Evolutionary conservation across 2,888 invertebrate genomes (phyloP).

Genomic region (Heliothis peltigera): DNA sequence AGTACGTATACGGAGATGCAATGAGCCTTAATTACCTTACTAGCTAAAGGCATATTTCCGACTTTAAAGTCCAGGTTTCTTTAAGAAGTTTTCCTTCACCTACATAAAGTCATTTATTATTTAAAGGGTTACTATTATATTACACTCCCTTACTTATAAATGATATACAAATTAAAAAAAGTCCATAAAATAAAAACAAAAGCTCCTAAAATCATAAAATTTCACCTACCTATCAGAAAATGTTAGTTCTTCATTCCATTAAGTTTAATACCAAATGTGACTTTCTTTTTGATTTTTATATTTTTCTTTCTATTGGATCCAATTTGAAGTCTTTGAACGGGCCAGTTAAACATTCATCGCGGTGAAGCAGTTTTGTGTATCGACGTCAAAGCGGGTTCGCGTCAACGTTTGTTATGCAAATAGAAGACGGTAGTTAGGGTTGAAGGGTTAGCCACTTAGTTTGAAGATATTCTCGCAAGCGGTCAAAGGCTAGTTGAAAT

Average conservation of each 20-base stretch:
- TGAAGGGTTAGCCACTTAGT: conserved; percentile 52
- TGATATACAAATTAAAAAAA: too few species aligned
- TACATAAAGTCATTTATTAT: too few species aligned
- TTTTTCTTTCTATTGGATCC: conserved; percentile 50
- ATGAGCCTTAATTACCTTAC: too few species aligned
- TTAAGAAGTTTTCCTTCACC: too few species aligned
- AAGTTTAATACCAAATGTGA: neutral
- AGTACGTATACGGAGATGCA: too few species aligned
- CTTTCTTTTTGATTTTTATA: conserved; percentile 38
- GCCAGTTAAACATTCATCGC: conserved; percentile 50
- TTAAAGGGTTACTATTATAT: too few species aligned
- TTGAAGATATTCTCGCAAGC: conserved; percentile 44
- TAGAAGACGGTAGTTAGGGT: conserved; percentile 55
- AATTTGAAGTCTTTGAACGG: conserved; percentile 49
- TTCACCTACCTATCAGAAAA: too few species aligned
- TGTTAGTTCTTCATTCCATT: neutral
- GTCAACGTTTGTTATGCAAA: conserved; percentile 62
- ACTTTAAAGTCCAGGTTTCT: too few species aligned
- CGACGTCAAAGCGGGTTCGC: conserved; percentile 57
- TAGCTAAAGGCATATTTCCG: too few species aligned
- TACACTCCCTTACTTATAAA: too few species aligned
- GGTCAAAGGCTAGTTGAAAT: conserved; percentile 16
- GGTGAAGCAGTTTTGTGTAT: conserved; percentile 59
- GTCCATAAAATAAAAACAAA: too few species aligned
- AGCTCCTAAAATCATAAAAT: too few species aligned